These are phyloP conservation scores for Selenia dentaria DNA, from an alignment of 2,888 invertebrate genomes.

Conservation along the genomic window DNA sequence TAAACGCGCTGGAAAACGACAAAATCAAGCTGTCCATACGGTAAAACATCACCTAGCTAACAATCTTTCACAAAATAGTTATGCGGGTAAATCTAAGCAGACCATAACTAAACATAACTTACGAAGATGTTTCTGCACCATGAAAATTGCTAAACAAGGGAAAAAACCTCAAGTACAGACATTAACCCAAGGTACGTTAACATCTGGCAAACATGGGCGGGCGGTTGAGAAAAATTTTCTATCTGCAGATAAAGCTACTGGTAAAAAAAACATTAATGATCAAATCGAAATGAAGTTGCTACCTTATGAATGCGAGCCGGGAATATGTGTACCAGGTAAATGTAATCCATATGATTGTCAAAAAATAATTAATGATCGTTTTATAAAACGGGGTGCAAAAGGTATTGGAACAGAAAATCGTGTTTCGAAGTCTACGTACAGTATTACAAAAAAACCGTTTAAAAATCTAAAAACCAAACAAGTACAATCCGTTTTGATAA, in stretches of 20 bases:
- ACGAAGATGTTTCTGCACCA: conserved; percentile 48
- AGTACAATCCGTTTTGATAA: conserved; percentile 7
- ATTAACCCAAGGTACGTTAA: conserved; percentile 26
- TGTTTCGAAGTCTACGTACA: conserved; percentile 5
- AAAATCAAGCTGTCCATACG: conserved; percentile 1
- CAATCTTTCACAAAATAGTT: conserved; percentile 37
- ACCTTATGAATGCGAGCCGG: conserved; percentile 48
- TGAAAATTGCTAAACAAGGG: conserved; percentile 39
- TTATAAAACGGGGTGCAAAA: conserved; percentile 4
- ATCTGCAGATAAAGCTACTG: conserved; percentile 22
- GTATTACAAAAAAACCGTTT: conserved; percentile 8
- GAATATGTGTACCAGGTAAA: conserved; percentile 40
- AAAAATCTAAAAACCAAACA: conserved; percentile 2
- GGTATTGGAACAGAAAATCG: conserved; percentile 7
- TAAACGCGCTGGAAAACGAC: background rate
- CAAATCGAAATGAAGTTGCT: conserved; percentile 16
- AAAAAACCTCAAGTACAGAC: conserved; percentile 15
- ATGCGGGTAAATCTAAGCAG: conserved; percentile 33
- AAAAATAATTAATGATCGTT: conserved; percentile 10
- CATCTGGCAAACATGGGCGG: conserved; percentile 7
- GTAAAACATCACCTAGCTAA: conserved; percentile 11
- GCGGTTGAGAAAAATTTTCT: conserved; percentile 17
- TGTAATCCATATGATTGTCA: conserved; percentile 21
- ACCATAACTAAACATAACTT: conserved; percentile 34
- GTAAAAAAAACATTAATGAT: conserved; percentile 14